A percentile compares a stretch with the other conserved stretches of the same genome.
Evolutionary conservation across 2,113 vertebrate genomes (phyloP).

Genomic region (Antechinus flavipes): DNA sequence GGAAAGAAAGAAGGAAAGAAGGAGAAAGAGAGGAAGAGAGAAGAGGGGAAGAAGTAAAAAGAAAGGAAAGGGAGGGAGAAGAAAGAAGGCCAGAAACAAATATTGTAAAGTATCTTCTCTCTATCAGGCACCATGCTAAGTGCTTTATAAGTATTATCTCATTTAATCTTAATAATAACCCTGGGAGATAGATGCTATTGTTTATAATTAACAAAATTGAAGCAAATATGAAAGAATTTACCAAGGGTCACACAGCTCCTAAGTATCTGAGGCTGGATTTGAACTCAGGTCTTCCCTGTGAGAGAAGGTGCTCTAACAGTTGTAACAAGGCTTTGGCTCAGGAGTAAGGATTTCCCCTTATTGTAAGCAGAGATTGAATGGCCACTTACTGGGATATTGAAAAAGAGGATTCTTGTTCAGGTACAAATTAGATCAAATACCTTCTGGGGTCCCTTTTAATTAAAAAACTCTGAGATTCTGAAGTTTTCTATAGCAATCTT

Average conservation of each 20-base stretch:
- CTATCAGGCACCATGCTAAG: neutral
- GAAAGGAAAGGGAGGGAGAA: too few relatives aligned
- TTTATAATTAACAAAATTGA: neutral
- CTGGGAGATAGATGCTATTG: neutral
- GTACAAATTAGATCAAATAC: neutral
- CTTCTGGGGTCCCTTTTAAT: neutral
- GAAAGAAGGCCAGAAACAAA: neutral
- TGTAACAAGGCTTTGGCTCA: neutral
- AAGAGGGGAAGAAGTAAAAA: too few relatives aligned
- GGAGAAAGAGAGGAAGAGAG: neutral
- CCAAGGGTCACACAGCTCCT: neutral
- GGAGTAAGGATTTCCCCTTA: neutral
- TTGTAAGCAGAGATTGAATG: neutral
- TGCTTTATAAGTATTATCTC: neutral
- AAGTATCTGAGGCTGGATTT: neutral
- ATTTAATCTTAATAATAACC: neutral
- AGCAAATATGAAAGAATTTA: neutral
- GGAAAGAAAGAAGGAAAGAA: neutral
- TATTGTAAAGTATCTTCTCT: neutral
- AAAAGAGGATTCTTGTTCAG: neutral
- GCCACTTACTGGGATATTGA: neutral
- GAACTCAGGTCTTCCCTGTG: neutral
- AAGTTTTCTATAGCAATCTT: neutral
- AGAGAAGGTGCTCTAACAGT: neutral
- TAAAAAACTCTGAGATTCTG: neutral